phyloP scores from a whole-genome alignment of 1,140 invertebrate genomes.

The Adelges cooleyi region DNA sequence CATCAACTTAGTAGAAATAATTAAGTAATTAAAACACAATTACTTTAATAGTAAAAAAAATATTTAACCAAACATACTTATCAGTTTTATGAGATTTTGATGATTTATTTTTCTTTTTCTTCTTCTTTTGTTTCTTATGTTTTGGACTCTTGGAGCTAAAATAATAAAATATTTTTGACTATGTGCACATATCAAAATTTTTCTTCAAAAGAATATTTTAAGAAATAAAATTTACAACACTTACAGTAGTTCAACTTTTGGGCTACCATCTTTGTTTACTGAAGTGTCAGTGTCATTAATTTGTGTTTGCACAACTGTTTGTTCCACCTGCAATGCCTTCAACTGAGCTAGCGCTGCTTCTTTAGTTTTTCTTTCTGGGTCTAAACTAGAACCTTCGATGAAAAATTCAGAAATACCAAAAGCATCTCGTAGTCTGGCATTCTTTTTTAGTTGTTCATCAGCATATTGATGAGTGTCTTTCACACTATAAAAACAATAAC shows the following conservation, averaged over 20 bases:
- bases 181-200: too few relatives aligned
- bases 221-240: neutral
- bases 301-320: constrained; percentile 39
- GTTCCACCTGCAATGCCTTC: constrained; percentile 44
- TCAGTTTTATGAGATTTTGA: constrained; percentile 35
- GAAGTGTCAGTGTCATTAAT: constrained; percentile 38
- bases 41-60: neutral
- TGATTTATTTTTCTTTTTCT: too few relatives aligned
- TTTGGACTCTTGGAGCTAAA: constrained; percentile 32
- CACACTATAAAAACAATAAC: constrained; percentile 51
- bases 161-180: constrained; percentile 25
- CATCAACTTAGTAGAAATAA: constrained; percentile 17
- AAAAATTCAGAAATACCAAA: constrained; percentile 91
- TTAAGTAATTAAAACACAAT: neutral
- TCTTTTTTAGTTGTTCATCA: constrained; percentile 92
- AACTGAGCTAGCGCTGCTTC: constrained; percentile 47
- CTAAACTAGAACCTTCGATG: constrained; percentile 85
- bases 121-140: constrained; percentile 34
- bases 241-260: constrained; percentile 10
- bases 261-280: constrained; percentile 20
- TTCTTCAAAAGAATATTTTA: neutral
- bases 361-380: constrained; percentile 68
- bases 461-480: constrained; percentile 91
- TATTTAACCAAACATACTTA: constrained; percentile 32
- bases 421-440: constrained; percentile 78